Evolutionary conservation across 1,140 invertebrate species (phyloP), one percentile per base, ranked within the genome.

Genomic region (Apis dorsata): DNA sequence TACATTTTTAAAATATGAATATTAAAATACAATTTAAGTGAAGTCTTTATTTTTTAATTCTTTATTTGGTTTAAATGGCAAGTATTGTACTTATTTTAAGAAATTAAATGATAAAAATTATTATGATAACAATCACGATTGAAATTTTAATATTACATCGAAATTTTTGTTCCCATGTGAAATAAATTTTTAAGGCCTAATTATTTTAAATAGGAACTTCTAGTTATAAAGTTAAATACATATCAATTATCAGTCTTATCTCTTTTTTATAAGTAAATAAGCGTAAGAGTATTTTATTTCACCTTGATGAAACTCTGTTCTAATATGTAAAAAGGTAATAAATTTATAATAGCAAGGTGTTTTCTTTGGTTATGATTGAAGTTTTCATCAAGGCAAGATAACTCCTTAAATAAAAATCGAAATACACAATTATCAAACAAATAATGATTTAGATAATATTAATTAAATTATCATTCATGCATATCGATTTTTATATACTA

Each of bases 231-330:
- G 70, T 77, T 79, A 59, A 53, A 44, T 72, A 34, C 53, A 79
- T 78, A 86, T 73, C 1, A 13, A 34, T 62, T 76, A 88, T 89
- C 88, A 88, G 88, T 89, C 88, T 89, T 88, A 21, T 44, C 49
- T 60, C 60, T 49, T 88, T 55, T 63, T 57, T 70, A 78, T 11
- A 53, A 73, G 8, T 77, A 44, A 66, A 59, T 79, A 79, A 84
- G 75, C 71, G 55, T 86, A 88, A 51, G 21, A 72, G 49, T 15
- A 44, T 4, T 62, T 60, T 13, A 24, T 70, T 21, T 17, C 2
- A 49, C 8, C 13, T 69, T 19, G 12, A 80, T 55, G 24, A 55
- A 70, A 82, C 0, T 53, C n/a, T 17, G 5, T 17, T 21, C 19
- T 9, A 2, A n/a, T 55, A 44, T 0, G 2, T 83, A 78, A n/a